Evolutionary conservation across 2,113 vertebrate species (phyloP), one percentile per base, ranked within the genome.

Genomic region (Prunella fulvescens): DNA sequence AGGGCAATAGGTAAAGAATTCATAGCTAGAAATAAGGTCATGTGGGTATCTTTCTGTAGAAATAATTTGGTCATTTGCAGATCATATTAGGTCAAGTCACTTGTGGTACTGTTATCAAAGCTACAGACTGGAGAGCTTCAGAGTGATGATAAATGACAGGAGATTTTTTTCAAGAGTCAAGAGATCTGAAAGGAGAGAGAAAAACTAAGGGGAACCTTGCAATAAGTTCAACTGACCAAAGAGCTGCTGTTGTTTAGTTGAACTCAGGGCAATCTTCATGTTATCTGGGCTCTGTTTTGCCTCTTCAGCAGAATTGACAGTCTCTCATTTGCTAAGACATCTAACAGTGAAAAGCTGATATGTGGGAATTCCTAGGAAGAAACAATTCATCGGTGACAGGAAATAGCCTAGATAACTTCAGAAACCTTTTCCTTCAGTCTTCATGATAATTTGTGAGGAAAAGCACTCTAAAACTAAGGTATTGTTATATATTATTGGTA

Each of bases 21-120:
- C 65, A 72, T n/a, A 72, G 40, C 35, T 71, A 86, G 69, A 93
- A 66, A 92, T 64, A 91, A 84, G 60, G 51, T 84, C 57, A 78
- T n/a, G 39, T 51, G 47, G 37, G 28, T 81, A 86, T 67, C 65
- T 74, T 84, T 78, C 67, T 83, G 65, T 14, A 86, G 53, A 92
- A 96, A 86, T 78, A 86, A 93, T 96, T 81, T 17, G 14, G 85
- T 77, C 72, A 90, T 90, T 93, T 95, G 80, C 77, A 95, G 80
- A 92, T 89, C 44, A 20, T 74, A 86, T 71, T 91, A 91, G 72
- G 56, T 84, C 86, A 88, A 90, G 83, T 81, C 69, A 71, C 45
- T 84, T 29, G 31, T 15, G 31, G 44, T 56, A 57, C 81, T 80
- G 19, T 42, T 76, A 81, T 81, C 57, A 84, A 86, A 93, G 47